These are phyloP conservation scores for Cryptoprocta ferox DNA, from an alignment of 2,797 vertebrate species.

Conservation along the genomic window DNA sequence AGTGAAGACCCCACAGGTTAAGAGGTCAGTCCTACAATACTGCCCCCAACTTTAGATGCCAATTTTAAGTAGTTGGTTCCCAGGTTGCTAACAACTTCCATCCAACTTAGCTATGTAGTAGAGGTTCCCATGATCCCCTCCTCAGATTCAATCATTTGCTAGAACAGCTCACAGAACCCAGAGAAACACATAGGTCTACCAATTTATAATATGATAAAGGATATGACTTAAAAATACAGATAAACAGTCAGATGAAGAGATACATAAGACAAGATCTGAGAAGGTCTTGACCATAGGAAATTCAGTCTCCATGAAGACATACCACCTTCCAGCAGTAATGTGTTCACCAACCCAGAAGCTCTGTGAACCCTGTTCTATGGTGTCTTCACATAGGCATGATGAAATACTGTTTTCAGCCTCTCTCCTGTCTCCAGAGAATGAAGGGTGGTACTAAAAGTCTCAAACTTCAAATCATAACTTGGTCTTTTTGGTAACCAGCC, in stretches of 20 bases:
- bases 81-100: background rate
- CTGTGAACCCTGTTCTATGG: background rate
- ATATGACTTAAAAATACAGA: background rate
- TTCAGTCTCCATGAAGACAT: background rate
- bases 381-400: background rate
- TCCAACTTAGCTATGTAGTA: background rate
- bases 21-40: background rate
- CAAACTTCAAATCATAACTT: background rate
- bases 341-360: background rate
- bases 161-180: background rate
- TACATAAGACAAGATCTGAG: background rate
- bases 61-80: background rate
- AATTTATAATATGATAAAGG: background rate
- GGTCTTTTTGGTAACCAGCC: background rate
- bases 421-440: background rate
- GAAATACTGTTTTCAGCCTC: background rate
- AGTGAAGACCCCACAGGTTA: background rate
- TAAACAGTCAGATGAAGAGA: conserved; percentile 12
- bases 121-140: background rate
- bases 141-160: background rate
- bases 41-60: background rate
- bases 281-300: background rate
- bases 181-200: background rate
- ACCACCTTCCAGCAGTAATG: background rate
- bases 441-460: background rate